phyloP scores from a whole-genome alignment of 2,888 invertebrate species.

The Marasmarcha lunaedactyla region DNA sequence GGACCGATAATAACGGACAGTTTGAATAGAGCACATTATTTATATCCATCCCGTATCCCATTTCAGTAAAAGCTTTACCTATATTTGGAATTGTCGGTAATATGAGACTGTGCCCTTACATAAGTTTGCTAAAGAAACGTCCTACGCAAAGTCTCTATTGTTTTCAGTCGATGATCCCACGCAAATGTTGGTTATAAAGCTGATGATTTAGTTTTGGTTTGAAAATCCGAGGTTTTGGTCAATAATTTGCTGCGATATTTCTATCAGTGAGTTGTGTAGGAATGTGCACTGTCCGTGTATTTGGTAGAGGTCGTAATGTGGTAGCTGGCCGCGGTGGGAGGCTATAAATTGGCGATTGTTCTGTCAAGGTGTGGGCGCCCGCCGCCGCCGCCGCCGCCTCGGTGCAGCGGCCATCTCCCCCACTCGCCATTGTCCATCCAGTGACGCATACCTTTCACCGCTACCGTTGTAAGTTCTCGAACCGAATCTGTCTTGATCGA shows the following conservation, averaged over 20 bases:
- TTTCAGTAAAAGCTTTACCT: constrained; percentile 3
- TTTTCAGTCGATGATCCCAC: not conserved
- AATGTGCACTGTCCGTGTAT: not conserved
- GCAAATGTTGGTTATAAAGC: not conserved
- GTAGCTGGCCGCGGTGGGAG: constrained; percentile 21
- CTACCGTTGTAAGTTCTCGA: not conserved
- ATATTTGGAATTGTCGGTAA: not conserved
- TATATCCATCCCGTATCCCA: constrained; percentile 10
- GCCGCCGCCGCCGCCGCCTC: constrained; percentile 23
- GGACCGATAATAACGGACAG: constrained; percentile 24
- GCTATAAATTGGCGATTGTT: constrained; percentile 47
- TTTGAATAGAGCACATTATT: constrained; percentile 13
- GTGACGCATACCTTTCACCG: not conserved
- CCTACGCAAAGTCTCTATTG: not conserved
- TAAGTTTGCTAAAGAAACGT: not conserved
- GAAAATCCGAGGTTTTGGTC: not conserved
- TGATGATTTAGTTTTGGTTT: not conserved
- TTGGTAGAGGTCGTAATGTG: constrained; percentile 29
- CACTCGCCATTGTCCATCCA: not conserved
- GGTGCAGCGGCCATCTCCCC: constrained; percentile 18
- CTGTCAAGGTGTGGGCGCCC: constrained; percentile 40
- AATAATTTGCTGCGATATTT: not conserved
- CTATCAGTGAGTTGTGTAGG: not conserved
- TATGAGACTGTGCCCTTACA: not conserved
- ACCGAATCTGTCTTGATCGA: no score